Evolutionary conservation across 2,797 vertebrate genomes (phyloP), one percentile per base, ranked within the genome.

Genomic region (Xyrichtys novacula): DNA sequence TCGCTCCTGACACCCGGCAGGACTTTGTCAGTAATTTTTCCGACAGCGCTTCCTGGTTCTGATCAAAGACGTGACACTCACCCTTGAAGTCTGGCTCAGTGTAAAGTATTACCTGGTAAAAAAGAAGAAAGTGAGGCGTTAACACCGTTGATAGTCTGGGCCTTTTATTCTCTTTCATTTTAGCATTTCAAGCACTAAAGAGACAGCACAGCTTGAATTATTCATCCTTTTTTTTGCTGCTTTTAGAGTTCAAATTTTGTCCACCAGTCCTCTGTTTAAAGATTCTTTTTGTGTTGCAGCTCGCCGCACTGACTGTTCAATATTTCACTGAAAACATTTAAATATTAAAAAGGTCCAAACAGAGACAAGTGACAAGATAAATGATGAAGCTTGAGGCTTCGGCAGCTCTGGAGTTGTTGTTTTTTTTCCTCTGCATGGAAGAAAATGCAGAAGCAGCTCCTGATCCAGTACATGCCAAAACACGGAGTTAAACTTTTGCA

Each of bases 81-180:
- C 97, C 97, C 70, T 90, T 77, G 89, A 97, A 98, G 54, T 95
- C 88, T 0, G 94, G 90, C 39, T 96, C 94, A 0, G 95, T 91
- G 88, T 96, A 99, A 3, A 98, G 82, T 57, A 96, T 89, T 17
- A 98, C 91, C 98, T 99, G 86, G 52, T 9, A 54, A n/a, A 64
- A 77, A 14, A 10, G 17, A 42, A 1, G 31, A 1, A 34, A 12
- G 32, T 34, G 14, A 34, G 32, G 11, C 32, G n/a, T n/a, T n/a
- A n/a, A n/a, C n/a, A n/a, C n/a, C n/a, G n/a, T n/a, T n/a, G n/a
- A 34, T 12, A 12, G 14, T 34, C 19, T 8, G 0, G 16, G 49
- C 23, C 5, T 1, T 42, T 48, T 52, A 3, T 20, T 20, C 25
- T 8, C 57, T 15, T 19, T 23, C 12, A 22, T 48, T 20, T 1